These are phyloP conservation scores for Nomada ruficornis DNA, from an alignment of 2,888 invertebrate genomes.

Conservation along the genomic window DNA sequence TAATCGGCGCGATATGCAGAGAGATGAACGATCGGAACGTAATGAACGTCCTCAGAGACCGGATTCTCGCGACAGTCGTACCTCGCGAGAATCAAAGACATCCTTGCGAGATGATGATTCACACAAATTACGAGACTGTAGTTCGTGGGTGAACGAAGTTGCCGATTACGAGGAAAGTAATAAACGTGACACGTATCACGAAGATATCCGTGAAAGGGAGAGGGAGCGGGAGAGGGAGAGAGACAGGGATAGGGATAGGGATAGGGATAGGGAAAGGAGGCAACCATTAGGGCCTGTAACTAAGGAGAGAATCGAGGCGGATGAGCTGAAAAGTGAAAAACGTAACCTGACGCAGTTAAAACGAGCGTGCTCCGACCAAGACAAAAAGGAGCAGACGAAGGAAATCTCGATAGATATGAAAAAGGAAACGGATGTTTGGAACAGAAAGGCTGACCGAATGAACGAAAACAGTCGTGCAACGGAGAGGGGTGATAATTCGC, in stretches of 20 bases:
- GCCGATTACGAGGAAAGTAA: slow-evolving; percentile 82
- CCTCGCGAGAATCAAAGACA: slow-evolving; percentile 85
- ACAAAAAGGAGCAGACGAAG: slow-evolving; percentile 79
- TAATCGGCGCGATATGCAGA: slow-evolving; percentile 69
- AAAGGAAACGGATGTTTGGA: slow-evolving; percentile 85
- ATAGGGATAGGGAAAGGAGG: slow-evolving; percentile 76
- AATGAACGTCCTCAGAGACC: slow-evolving; percentile 86
- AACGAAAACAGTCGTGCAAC: slow-evolving; percentile 80
- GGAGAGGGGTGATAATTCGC: slow-evolving; percentile 75
- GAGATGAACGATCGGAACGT: slow-evolving; percentile 78
- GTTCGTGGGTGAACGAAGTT: slow-evolving; percentile 81
- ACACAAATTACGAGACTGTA: slow-evolving; percentile 76
- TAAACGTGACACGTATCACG: slow-evolving; percentile 80
- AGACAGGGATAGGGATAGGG: slow-evolving; percentile 50
- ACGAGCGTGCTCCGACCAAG: slow-evolving; percentile 79
- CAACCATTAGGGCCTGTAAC: slow-evolving; percentile 87
- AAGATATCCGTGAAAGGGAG: slow-evolving; percentile 74
- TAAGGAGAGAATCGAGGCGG: slow-evolving; percentile 87
- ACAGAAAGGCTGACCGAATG: slow-evolving; percentile 85
- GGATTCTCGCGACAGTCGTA: slow-evolving; percentile 86
- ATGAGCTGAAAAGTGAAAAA: slow-evolving; percentile 85
- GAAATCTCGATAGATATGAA: slow-evolving; percentile 86
- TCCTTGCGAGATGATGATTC: slow-evolving; percentile 79
- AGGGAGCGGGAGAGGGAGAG: slow-evolving; percentile 55
- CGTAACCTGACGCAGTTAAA: slow-evolving; percentile 85